Evolutionary conservation across 2,797 vertebrate species (phyloP).

Genomic region (Pseudochirops corinnae): DNA sequence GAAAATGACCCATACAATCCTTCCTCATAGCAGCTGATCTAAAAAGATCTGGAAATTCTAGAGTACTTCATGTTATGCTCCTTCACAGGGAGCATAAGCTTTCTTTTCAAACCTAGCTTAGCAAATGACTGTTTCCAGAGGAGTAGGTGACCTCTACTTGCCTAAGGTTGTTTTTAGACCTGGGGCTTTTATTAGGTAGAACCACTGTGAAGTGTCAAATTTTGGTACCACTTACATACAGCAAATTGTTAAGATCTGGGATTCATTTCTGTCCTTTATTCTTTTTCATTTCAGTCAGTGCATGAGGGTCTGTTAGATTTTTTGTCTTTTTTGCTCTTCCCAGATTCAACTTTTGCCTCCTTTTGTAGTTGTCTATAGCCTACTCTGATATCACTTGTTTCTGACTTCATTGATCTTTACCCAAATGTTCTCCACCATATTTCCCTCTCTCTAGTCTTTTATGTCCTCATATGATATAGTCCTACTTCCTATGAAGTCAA

Average conservation of each 20-base stretch:
- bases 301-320: not conserved
- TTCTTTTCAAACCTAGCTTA: not conserved
- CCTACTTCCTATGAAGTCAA: not conserved
- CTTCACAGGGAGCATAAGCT: not conserved
- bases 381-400: too few relatives aligned
- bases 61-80: not conserved
- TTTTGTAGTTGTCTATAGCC: not conserved
- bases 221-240: not conserved
- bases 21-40: not conserved
- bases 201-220: not conserved
- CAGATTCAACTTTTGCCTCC: not conserved
- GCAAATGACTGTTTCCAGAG: not conserved
- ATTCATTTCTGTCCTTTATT: not conserved
- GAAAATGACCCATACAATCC: too few relatives aligned
- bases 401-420: not conserved
- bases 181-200: not conserved
- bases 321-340: not conserved
- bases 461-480: not conserved
- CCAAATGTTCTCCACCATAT: not conserved
- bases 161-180: not conserved
- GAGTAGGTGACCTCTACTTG: not conserved
- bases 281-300: not conserved
- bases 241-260: not conserved
- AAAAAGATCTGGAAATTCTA: not conserved
- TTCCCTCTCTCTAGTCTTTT: not conserved